Percentiles rank a stretch among this genome's conserved stretches.
These are phyloP conservation scores for Caenorhabditis imperialis DNA, from an alignment of 2,888 invertebrate genomes.

Conservation along the genomic window DNA sequence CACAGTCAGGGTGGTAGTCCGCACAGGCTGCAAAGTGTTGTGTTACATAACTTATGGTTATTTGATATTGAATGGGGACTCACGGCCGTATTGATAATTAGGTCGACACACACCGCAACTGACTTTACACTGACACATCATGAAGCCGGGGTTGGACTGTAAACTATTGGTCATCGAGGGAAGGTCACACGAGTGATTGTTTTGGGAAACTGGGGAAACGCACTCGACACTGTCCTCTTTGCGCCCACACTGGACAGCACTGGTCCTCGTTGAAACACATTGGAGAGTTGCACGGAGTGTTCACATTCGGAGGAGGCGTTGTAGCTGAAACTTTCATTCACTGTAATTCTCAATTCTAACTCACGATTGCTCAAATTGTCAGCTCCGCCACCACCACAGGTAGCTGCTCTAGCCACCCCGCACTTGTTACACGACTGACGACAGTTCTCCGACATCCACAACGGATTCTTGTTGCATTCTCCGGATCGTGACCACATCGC, in stretches of 20 bases:
- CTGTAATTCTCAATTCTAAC: too few species aligned
- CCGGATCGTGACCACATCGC: constrained; percentile 59
- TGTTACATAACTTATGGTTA: too few species aligned
- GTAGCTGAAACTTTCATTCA: constrained; percentile 32
- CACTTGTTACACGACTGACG: constrained; percentile 66
- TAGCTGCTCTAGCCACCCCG: constrained; percentile 47
- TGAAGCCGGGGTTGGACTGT: constrained; percentile 62
- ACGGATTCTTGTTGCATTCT: constrained; percentile 69
- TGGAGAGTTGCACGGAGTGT: constrained; percentile 44
- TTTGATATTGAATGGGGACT: constrained; percentile 1
- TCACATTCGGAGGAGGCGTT: constrained; percentile 13
- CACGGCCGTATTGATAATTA: constrained; percentile 67
- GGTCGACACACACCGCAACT: constrained; percentile 69
- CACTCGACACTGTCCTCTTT: constrained; percentile 59
- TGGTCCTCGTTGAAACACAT: constrained; percentile 74
- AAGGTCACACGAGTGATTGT: too few species aligned
- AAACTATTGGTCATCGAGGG: too few species aligned
- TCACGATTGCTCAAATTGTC: constrained; percentile 9
- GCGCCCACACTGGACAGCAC: constrained; percentile 71
- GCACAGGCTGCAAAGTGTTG: constrained; percentile 52
- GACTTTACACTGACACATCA: constrained; percentile 71
- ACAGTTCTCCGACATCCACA: constrained; percentile 76
- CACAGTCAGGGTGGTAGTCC: constrained; percentile 66
- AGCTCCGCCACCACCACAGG: constrained; percentile 52
- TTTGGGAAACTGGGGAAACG: too few species aligned